Conservation (phyloP, 2,797 vertebrate species). For the Aldrovandia affinis region DNA sequence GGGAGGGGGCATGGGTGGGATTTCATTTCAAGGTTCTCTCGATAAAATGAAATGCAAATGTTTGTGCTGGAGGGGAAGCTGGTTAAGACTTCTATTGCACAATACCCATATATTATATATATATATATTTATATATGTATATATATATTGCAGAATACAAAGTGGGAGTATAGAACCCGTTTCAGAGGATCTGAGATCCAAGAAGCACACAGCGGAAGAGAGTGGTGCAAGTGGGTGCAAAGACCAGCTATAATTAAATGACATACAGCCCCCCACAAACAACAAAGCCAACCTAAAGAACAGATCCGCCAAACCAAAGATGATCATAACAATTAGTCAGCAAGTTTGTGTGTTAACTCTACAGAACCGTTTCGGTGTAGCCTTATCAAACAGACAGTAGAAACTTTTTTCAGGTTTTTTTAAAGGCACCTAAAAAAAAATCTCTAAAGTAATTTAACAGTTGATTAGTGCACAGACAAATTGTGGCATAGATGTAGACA, state of each 20-base stretch:
- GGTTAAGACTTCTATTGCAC: not conserved
- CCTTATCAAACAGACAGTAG: conserved; percentile 41
- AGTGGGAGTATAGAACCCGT: not conserved
- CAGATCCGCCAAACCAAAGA: conserved; percentile 39
- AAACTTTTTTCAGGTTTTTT: not conserved
- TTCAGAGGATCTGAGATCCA: not conserved
- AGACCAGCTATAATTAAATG: conserved; percentile 51
- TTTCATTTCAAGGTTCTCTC: not conserved
- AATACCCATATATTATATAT: too few relatives aligned
- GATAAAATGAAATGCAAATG: not conserved
- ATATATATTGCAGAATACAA: not conserved
- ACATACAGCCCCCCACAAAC: conserved; percentile 16
- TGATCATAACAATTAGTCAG: conserved; percentile 56
- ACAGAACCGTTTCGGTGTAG: conserved; percentile 46
- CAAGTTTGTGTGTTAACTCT: conserved; percentile 41
- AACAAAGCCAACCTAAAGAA: conserved; percentile 27
- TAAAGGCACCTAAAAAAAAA: not conserved
- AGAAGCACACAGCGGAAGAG: not conserved
- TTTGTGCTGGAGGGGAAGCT: not conserved
- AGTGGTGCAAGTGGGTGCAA: conserved; percentile 8
- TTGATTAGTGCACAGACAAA: not conserved
- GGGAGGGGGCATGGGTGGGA: too few relatives aligned
- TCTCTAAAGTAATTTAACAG: not conserved
- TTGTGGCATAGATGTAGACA: too few relatives aligned
- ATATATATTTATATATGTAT: too few relatives aligned